phyloP scores from a whole-genome alignment of 2,888 invertebrate genomes.

The Leptothorax acervorum region DNA sequence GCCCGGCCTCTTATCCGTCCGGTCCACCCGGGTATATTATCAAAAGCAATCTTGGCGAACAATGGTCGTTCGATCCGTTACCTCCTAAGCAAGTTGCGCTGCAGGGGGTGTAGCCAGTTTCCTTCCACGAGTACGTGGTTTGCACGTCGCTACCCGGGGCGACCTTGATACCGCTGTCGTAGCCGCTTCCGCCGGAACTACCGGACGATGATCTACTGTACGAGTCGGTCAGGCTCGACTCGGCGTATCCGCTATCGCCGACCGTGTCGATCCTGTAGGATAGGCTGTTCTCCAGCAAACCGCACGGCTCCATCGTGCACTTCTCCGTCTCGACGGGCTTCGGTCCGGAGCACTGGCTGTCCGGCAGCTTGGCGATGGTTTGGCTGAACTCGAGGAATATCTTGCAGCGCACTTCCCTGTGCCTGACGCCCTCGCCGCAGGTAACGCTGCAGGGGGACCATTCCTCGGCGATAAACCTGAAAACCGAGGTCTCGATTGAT shows the following conservation, averaged over 20 bases:
- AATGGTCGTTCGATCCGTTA: conserved; percentile 82
- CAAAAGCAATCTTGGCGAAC: conserved; percentile 34
- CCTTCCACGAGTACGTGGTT: conserved; percentile 95
- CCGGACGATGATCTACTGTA: conserved; percentile 79
- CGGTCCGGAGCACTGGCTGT: conserved; percentile 94
- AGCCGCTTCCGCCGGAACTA: conserved; percentile 72
- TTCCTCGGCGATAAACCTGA: conserved; percentile 94
- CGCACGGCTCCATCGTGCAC: conserved; percentile 93
- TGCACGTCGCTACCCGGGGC: conserved; percentile 90
- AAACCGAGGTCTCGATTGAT: conserved; percentile 29
- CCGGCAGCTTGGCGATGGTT: conserved; percentile 95
- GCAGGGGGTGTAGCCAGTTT: conserved; percentile 96
- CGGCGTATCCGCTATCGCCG: conserved; percentile 84
- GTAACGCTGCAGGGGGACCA: conserved; percentile 97
- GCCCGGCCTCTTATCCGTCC: conserved; percentile 15
- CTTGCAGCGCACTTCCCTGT: conserved; percentile 96
- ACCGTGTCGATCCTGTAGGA: conserved; percentile 84
- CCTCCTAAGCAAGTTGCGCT: conserved; percentile 97
- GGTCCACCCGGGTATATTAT: not conserved
- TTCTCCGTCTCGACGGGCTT: conserved; percentile 93
- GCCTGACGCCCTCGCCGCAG: conserved; percentile 96
- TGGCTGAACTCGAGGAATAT: conserved; percentile 97
- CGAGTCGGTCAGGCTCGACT: conserved; percentile 83
- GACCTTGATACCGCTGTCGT: conserved; percentile 72
- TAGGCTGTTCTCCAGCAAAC: conserved; percentile 82